A percentile compares a stretch with the other conserved stretches of the same genome.
Evolutionary conservation across 2,888 invertebrate genomes (phyloP).

Genomic region (Rhagophthalmus giganteus): DNA sequence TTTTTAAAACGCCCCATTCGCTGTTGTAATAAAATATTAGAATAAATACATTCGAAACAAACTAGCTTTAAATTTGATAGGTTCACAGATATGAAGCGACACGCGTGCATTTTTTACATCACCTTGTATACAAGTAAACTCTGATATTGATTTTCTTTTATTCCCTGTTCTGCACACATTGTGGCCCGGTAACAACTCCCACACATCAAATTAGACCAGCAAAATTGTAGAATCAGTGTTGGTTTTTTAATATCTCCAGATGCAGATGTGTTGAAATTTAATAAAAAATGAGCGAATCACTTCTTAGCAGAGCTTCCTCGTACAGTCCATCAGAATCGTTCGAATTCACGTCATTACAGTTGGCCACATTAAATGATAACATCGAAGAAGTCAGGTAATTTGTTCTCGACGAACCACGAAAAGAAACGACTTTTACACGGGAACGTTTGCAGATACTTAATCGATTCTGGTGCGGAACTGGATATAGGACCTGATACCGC

Average conservation of each 20-base stretch:
- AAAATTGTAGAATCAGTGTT: too few relatives aligned
- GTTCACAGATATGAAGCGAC: not conserved
- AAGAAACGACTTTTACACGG: too few relatives aligned
- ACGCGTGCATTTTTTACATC: not conserved
- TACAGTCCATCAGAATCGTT: conserved; percentile 46
- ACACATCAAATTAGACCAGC: too few relatives aligned
- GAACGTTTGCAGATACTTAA: conserved; percentile 46
- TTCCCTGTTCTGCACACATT: not conserved
- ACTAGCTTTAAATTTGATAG: not conserved
- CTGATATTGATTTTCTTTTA: not conserved
- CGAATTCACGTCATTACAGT: conserved; percentile 49
- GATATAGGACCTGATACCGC: conserved; percentile 58
- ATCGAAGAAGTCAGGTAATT: conserved; percentile 48
- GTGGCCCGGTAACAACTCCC: not conserved
- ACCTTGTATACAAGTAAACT: not conserved
- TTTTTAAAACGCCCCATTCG: too few relatives aligned
- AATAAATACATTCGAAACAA: not conserved
- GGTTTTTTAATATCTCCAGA: too few relatives aligned
- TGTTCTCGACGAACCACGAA: too few relatives aligned
- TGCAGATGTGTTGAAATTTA: too few relatives aligned
- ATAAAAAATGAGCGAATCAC: conserved; percentile 18
- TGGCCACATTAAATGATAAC: conserved; percentile 47
- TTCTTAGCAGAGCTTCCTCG: conserved; percentile 40
- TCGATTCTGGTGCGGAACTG: conserved; percentile 51
- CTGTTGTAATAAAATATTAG: too few relatives aligned